Conservation (phyloP, 2,888 invertebrate genomes). For the Lissonota sp. region DNA sequence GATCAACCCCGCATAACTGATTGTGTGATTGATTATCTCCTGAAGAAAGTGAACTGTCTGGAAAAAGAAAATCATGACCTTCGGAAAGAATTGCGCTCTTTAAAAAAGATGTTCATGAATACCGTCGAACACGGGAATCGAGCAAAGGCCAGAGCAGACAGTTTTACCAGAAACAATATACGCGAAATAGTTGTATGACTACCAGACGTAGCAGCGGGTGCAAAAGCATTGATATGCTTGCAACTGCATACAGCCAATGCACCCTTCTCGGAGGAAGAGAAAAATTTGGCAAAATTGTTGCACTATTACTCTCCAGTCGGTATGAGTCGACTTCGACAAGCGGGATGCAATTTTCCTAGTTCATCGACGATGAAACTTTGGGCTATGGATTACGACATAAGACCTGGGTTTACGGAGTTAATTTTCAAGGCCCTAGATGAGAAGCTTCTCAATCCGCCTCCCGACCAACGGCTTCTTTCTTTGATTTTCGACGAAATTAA, state of each 20-base stretch:
- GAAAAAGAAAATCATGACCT: too few species aligned
- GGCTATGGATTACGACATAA: conserved; percentile 28
- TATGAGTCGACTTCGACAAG: conserved; percentile 33
- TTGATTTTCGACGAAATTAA: conserved; percentile 49
- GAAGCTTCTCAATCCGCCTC: too few species aligned
- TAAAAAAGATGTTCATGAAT: too few species aligned
- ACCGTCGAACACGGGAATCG: too few species aligned
- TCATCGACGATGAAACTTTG: conserved; percentile 20
- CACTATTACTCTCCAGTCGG: conserved; percentile 36
- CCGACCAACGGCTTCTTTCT: too few species aligned
- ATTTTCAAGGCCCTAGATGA: conserved; percentile 36
- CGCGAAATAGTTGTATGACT: background rate
- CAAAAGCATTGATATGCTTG: conserved; percentile 28
- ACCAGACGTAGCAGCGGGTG: too few species aligned
- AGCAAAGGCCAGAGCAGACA: too few species aligned
- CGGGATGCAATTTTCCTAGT: conserved; percentile 32
- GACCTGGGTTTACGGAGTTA: conserved; percentile 28
- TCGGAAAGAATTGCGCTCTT: too few species aligned
- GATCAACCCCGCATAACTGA: conserved; percentile 23
- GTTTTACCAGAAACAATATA: too few species aligned
- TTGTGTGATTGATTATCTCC: conserved; percentile 3
- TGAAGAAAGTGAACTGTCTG: conserved; percentile 17
- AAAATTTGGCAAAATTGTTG: conserved; percentile 40
- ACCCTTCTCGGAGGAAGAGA: conserved; percentile 31
- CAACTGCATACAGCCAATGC: conserved; percentile 32